These are phyloP conservation scores for Orthosia gracilis DNA, from an alignment of 2,888 invertebrate genomes.

Conservation along the genomic window DNA sequence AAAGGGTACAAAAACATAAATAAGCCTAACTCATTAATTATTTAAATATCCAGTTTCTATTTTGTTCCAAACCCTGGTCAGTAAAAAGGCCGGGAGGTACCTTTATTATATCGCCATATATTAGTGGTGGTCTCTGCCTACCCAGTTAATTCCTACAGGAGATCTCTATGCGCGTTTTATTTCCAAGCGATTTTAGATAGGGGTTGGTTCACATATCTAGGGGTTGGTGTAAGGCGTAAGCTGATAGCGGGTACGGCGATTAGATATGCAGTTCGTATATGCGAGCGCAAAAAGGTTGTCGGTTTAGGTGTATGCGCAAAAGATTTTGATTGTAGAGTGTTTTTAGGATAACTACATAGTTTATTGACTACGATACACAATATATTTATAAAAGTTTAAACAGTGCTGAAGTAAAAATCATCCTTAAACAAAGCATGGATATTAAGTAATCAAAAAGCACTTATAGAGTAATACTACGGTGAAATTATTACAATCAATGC, in stretches of 20 bases:
- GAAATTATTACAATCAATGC: no score
- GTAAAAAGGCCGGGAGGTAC: constrained; percentile 70
- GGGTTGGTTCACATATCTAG: constrained; percentile 77
- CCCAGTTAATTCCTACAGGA: constrained; percentile 86
- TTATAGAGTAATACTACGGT: no score
- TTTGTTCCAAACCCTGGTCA: constrained; percentile 47
- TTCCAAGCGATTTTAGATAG: constrained; percentile 90
- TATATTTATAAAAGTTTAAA: background rate
- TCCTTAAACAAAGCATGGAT: background rate
- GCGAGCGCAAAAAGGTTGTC: no score
- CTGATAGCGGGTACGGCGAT: background rate
- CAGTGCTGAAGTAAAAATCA: background rate
- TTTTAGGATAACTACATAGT: no score
- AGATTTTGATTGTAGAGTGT: no score
- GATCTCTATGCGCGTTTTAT: constrained; percentile 86
- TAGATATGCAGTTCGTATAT: background rate
- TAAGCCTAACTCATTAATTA: constrained; percentile 37
- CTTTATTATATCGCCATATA: constrained; percentile 89
- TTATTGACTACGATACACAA: no score
- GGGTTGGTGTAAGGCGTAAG: constrained; percentile 52
- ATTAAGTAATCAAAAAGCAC: no score
- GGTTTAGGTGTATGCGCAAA: no score
- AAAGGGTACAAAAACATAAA: constrained; percentile 41
- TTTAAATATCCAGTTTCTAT: constrained; percentile 23
- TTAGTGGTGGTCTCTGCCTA: constrained; percentile 80